phyloP scores from a whole-genome alignment of 2,888 invertebrate genomes.

The Miltochrista miniata region DNA sequence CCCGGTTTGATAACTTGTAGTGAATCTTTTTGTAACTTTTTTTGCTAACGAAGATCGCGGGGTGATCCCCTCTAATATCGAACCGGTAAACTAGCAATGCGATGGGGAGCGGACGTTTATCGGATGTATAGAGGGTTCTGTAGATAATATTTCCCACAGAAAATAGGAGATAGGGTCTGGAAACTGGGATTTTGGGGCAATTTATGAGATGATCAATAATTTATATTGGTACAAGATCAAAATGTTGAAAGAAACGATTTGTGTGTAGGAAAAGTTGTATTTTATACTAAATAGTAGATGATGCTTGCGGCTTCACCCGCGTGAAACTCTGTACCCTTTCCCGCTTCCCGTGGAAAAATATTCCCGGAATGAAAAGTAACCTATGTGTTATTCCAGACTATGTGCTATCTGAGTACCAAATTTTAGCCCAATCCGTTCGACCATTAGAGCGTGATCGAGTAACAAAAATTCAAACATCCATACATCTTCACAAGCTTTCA shows the following conservation, averaged over 20 bases:
- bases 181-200: slow-evolving; percentile 5
- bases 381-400: no score
- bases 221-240: neutral
- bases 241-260: neutral
- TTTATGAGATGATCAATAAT: slow-evolving; percentile 6
- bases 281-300: no score
- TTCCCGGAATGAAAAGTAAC: no score
- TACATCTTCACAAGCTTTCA: no score
- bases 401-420: no score
- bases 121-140: slow-evolving; percentile 4
- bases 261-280: neutral
- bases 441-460: no score
- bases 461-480: no score
- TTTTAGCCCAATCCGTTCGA: no score
- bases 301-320: no score
- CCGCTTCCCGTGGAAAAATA: no score
- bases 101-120: slow-evolving; percentile 9
- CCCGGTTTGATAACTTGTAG: neutral
- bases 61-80: slow-evolving; percentile 10
- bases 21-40: slow-evolving; percentile 4
- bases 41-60: slow-evolving; percentile 9
- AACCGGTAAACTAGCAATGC: slow-evolving; percentile 7
- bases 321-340: no score
- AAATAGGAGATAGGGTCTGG: slow-evolving; percentile 10
- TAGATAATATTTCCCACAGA: slow-evolving; percentile 10